Conservation (phyloP, 2,888 invertebrate genomes). For the Alentia gelatinosa region DNA sequence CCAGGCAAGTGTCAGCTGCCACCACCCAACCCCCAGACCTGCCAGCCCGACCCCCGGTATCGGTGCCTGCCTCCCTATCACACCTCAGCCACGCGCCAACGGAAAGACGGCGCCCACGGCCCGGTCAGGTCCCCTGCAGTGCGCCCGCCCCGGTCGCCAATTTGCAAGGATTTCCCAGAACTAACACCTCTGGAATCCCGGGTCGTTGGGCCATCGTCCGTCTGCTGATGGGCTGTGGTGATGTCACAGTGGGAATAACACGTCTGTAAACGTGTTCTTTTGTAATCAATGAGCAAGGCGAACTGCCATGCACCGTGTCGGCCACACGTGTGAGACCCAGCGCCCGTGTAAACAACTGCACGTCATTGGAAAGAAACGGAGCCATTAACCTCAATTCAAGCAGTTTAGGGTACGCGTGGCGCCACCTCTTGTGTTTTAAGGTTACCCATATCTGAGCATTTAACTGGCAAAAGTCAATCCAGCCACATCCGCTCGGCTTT, state of each 20-base stretch:
- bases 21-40: not conserved
- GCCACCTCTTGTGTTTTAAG: too few relatives aligned
- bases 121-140: too few relatives aligned
- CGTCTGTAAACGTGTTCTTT: not conserved
- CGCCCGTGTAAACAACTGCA: too few relatives aligned
- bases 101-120: not conserved
- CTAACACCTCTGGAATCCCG: not conserved
- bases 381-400: too few relatives aligned
- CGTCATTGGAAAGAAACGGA: too few relatives aligned
- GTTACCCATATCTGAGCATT: too few relatives aligned
- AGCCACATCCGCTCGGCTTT: too few relatives aligned
- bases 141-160: not conserved
- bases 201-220: not conserved
- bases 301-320: too few relatives aligned
- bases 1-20: slow-evolving; percentile 11
- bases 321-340: too few relatives aligned
- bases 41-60: not conserved
- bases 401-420: too few relatives aligned
- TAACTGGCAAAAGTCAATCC: too few relatives aligned
- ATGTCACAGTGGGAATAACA: not conserved
- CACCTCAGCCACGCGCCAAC: not conserved
- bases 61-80: slow-evolving; percentile 2
- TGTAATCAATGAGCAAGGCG: not conserved
- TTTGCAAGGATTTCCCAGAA: not conserved
- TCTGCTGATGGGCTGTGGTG: not conserved